Evolutionary conservation across 2,888 invertebrate genomes (phyloP), one percentile per base, ranked within the genome.

Genomic region (Cephus sareptanus): DNA sequence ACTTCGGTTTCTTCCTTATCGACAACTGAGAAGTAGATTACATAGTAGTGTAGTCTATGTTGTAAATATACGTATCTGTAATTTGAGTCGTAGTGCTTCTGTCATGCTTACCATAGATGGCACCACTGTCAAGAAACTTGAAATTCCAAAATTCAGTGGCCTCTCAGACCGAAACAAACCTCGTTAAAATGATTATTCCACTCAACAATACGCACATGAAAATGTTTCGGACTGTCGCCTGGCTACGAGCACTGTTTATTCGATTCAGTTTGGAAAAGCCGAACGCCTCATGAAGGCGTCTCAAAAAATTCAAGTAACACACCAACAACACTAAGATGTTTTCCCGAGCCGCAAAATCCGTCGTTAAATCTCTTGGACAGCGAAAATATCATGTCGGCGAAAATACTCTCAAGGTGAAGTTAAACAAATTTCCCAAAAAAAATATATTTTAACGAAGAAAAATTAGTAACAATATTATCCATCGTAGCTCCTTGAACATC

Each of bases 331-430:
- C 33, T 34, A 82, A 73, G 56, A 90, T 90, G 89, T 87, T 90
- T 85, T 87, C 88, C 81, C 89, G 87, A 77, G 83, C 87, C 78
- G 82, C 89, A 40, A 90, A 90, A 88, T 89, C 86, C 34, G 78
- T 87, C 23, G 88, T 86, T 74, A 87, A 85, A 77, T 81, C 79
- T 73, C 37, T 89, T 35, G 82, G 86, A 12, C 87, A 85, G 69
- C 79, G 84, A 71, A 85, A 80, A 33, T 77, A 73, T 37, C 75
- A 70, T 35, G 75, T 34, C 13, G 75, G 70, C 31, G 71, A 75
- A 34, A 74, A 69, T 34, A 69, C 33, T 34, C 33, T 70, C 12
- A 79, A 79, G 77, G 79, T 79, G 35, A 23, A 15, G n/a, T 15
- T 11, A 13, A 71, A 71, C 0, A 33, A 33, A 71, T 71, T 3